These are phyloP conservation scores for Spinibarbus caldwelli DNA, from an alignment of 2,797 vertebrate species.

Conservation along the genomic window DNA sequence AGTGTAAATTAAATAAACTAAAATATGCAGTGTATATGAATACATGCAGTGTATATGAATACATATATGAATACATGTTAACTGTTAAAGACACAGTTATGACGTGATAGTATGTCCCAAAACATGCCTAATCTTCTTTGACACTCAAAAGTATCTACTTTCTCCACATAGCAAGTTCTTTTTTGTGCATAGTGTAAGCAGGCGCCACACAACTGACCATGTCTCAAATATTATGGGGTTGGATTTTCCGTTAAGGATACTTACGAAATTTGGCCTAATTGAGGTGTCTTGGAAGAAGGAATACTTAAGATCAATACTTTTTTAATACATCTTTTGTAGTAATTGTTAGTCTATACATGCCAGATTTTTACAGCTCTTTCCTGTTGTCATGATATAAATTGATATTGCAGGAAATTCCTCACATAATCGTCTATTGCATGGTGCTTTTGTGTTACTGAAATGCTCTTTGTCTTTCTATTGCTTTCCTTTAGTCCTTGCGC, in stretches of 20 bases:
- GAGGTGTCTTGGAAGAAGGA: neutral
- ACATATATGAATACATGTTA: neutral
- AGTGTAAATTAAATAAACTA: neutral
- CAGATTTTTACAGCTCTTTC: constrained; percentile 13
- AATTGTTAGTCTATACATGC: neutral
- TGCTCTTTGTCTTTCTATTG: neutral
- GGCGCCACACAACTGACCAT: too few species aligned
- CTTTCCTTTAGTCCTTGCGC: constrained; percentile 84
- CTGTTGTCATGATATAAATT: constrained; percentile 8
- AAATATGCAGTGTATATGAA: neutral
- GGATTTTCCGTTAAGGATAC: neutral
- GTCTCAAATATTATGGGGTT: neutral
- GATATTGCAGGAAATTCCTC: constrained; percentile 43
- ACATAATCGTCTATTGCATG: neutral
- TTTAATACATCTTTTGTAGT: neutral
- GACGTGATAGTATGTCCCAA: neutral
- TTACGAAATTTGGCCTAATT: neutral
- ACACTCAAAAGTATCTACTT: neutral
- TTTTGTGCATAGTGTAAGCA: neutral
- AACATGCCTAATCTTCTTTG: too few species aligned
- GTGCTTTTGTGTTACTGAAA: constrained; percentile 1
- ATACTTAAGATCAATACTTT: neutral
- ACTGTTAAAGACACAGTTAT: neutral
- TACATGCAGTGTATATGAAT: too few species aligned
- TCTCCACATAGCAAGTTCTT: too few species aligned